Conservation (phyloP, 1,140 invertebrate genomes). For the Sweltsa coloradensis region DNA sequence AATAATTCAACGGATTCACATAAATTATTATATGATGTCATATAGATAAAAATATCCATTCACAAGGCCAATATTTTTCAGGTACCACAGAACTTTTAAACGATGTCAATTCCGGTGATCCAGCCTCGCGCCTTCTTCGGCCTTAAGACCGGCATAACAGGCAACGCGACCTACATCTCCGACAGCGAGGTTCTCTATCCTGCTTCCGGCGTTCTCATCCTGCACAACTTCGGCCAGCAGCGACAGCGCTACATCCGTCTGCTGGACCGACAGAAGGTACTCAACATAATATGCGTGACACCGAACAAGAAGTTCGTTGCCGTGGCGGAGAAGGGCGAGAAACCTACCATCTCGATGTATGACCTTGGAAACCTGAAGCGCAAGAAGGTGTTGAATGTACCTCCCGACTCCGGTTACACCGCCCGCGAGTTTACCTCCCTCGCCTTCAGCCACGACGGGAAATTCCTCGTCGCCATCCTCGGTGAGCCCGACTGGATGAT, state of each 20-base stretch:
- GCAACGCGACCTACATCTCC: conserved; percentile 48
- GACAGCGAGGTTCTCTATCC: conserved; percentile 56
- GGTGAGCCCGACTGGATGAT: conserved; percentile 69
- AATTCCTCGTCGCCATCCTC: conserved; percentile 62
- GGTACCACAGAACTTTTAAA: too few species aligned
- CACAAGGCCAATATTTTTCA: too few species aligned
- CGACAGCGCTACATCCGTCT: conserved; percentile 31
- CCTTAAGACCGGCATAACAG: conserved; percentile 38
- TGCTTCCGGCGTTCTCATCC: conserved; percentile 45
- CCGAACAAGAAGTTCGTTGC: conserved; percentile 48
- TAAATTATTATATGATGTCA: too few species aligned
- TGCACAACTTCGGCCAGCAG: conserved; percentile 42
- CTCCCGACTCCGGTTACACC: conserved; percentile 28
- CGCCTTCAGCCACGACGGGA: conserved; percentile 65
- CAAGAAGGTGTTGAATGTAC: conserved; percentile 44
- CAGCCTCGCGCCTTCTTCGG: conserved; percentile 43
- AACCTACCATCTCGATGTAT: conserved; percentile 48
- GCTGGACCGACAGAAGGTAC: conserved; percentile 30
- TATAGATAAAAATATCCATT: too few species aligned
- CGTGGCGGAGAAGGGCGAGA: conserved; percentile 36
- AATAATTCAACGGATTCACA: too few species aligned
- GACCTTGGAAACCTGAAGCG: conserved; percentile 46
- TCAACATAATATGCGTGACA: conserved; percentile 43
- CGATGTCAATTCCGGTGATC: conserved; percentile 23
- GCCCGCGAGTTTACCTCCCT: conserved; percentile 51